Percentiles rank a stretch among this genome's conserved stretches.
phyloP scores from a whole-genome alignment of 2,888 invertebrate genomes.

The Erebia ligea region DNA sequence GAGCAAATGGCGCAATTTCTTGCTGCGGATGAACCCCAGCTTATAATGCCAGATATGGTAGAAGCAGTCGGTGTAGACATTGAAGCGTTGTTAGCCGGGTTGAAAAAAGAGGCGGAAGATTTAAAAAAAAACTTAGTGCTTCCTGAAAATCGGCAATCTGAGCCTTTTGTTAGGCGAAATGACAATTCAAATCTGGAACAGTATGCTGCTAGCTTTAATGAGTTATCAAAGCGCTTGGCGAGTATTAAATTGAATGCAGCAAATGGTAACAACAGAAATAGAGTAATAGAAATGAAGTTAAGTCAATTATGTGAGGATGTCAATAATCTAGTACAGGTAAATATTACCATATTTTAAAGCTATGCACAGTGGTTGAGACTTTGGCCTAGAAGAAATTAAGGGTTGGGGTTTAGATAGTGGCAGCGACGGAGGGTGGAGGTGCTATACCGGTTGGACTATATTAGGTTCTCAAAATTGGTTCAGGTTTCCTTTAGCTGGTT shows the following conservation, averaged over 20 bases:
- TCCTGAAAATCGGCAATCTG: slow-evolving; percentile 43
- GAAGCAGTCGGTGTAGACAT: slow-evolving; percentile 57
- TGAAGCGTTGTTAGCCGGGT: slow-evolving; percentile 59
- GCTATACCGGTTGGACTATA: too few relatives aligned
- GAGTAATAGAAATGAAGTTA: slow-evolving; percentile 54
- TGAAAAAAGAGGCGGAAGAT: slow-evolving; percentile 66
- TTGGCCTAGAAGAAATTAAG: too few relatives aligned
- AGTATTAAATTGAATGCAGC: slow-evolving; percentile 59
- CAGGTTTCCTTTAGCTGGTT: too few relatives aligned
- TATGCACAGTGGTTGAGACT: too few relatives aligned
- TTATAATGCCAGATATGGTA: slow-evolving; percentile 66
- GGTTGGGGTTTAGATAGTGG: too few relatives aligned
- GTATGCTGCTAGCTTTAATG: slow-evolving; percentile 64
- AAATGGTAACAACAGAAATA: slow-evolving; percentile 51
- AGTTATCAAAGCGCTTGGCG: slow-evolving; percentile 63
- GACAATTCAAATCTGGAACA: slow-evolving; percentile 58
- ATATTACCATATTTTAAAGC: slow-evolving; percentile 1
- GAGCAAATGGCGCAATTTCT: slow-evolving; percentile 62
- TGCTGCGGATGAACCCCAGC: slow-evolving; percentile 58
- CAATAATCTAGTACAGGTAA: slow-evolving; percentile 68
- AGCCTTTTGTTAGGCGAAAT: slow-evolving; percentile 42
- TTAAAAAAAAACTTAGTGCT: slow-evolving; percentile 53
- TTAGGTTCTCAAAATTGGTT: too few relatives aligned
- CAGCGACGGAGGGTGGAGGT: too few relatives aligned
- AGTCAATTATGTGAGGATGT: slow-evolving; percentile 62